phyloP scores from a whole-genome alignment of 2,113 vertebrate species.

The Epinephelus lanceolatus region DNA sequence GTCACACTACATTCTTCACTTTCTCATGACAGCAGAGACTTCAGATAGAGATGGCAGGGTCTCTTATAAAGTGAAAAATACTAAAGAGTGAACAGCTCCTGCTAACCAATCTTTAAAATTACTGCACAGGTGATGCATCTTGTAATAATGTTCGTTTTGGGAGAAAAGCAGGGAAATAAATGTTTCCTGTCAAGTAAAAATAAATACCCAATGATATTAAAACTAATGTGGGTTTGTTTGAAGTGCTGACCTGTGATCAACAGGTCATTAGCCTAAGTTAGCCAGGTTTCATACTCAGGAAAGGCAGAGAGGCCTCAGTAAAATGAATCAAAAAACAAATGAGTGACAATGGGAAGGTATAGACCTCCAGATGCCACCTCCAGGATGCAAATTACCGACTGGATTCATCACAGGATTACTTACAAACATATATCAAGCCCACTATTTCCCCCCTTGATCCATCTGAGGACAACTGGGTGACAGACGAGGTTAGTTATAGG shows the following conservation, averaged over 20 bases:
- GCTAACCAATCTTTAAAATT: conserved; percentile 6
- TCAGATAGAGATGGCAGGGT: background rate
- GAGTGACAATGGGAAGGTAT: conserved; percentile 36
- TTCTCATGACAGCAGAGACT: conserved; percentile 24
- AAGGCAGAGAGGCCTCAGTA: conserved; percentile 19
- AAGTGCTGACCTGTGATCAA: conserved; percentile 59
- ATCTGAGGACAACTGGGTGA: conserved; percentile 66
- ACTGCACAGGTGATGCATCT: conserved; percentile 5
- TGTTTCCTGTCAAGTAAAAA: conserved; percentile 5
- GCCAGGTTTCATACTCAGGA: conserved; percentile 36
- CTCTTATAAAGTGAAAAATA: conserved; percentile 1
- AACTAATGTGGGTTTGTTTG: conserved; percentile 42
- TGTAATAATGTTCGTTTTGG: background rate
- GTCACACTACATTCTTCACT: conserved; percentile 45
- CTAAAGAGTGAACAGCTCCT: conserved; percentile 2
- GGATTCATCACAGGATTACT: conserved; percentile 62
- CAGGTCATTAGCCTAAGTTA: conserved; percentile 44
- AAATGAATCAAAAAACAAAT: conserved; percentile 26
- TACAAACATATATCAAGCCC: conserved; percentile 60
- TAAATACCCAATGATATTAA: background rate
- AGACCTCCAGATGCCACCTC: conserved; percentile 47
- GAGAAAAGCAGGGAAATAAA: conserved; percentile 7
- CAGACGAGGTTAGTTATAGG: conserved; percentile 64
- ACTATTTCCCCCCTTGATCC: conserved; percentile 56
- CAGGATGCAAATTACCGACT: conserved; percentile 40